A percentile compares a stretch with the other conserved stretches of the same genome.
Evolutionary conservation across 1,140 invertebrate species (phyloP).

Genomic region (Pseudobourletiella spinata): DNA sequence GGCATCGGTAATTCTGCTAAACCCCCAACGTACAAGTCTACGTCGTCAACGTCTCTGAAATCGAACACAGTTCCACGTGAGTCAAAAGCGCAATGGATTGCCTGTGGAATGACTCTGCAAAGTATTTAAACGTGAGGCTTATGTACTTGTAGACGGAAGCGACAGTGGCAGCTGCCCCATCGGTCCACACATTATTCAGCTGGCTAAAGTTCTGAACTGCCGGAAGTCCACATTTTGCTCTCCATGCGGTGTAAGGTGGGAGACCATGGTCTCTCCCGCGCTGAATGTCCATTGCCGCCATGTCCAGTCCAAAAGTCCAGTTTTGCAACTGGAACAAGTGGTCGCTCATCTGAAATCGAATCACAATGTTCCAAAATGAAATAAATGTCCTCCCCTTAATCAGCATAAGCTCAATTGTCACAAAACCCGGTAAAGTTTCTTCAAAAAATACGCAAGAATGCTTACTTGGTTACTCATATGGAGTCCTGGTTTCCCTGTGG

Average conservation of each 20-base stretch:
- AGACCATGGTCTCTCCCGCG: conserved; percentile 81
- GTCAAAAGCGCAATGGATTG: too few relatives aligned
- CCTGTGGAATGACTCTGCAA: too few relatives aligned
- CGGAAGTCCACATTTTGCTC: conserved; percentile 57
- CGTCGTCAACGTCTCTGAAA: conserved; percentile 65
- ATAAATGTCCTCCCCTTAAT: too few relatives aligned
- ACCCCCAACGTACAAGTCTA: conserved; percentile 77
- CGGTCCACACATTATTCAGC: conserved; percentile 48
- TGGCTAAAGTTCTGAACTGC: conserved; percentile 40
- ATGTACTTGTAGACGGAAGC: conserved; percentile 56
- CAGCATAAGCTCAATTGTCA: too few relatives aligned
- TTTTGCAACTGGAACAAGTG: conserved; percentile 57
- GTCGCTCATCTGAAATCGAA: conserved; percentile 53
- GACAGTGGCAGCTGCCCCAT: conserved; percentile 52
- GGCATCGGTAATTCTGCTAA: conserved; percentile 63
- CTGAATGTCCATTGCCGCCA: conserved; percentile 78
- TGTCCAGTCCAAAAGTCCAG: conserved; percentile 51
- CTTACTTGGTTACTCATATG: conserved; percentile 62
- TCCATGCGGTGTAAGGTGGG: conserved; percentile 64
- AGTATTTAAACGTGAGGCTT: too few relatives aligned
- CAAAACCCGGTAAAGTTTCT: too few relatives aligned
- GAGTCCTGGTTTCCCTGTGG: conserved; percentile 56
- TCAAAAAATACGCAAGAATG: too few relatives aligned
- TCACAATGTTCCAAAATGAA: too few relatives aligned
- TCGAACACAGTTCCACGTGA: too few relatives aligned